Conservation (phyloP, 2,113 vertebrate genomes). For the Eonycteris spelaea region DNA sequence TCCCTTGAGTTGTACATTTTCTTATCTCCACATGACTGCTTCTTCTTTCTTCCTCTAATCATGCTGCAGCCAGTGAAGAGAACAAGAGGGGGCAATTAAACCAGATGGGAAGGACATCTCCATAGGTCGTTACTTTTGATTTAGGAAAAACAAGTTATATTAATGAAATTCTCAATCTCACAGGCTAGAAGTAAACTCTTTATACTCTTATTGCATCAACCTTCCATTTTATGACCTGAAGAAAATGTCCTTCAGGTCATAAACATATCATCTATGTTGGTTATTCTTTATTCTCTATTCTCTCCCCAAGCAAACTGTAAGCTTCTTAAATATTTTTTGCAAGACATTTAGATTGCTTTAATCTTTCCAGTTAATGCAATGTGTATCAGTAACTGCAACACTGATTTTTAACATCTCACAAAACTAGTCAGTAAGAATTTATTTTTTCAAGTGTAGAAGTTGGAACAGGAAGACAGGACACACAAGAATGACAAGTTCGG, state of each 20-base stretch:
- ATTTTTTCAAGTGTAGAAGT: background rate
- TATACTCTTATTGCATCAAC: background rate
- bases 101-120: background rate
- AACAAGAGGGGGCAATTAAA: background rate
- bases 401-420: constrained; percentile 28
- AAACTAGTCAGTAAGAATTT: constrained; percentile 23
- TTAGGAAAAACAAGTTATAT: background rate
- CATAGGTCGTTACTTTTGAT: background rate
- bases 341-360: constrained; percentile 2
- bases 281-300: background rate
- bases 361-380: background rate
- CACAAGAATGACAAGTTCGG: background rate
- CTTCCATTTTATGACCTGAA: background rate
- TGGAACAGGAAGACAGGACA: background rate
- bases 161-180: background rate
- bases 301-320: background rate
- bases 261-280: background rate
- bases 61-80: background rate
- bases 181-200: background rate
- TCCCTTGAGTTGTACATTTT: background rate
- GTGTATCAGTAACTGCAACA: background rate
- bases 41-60: background rate
- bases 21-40: background rate
- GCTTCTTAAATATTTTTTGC: background rate
- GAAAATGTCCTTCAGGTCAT: too few relatives aligned